Conservation (phyloP, 2,888 invertebrate genomes). For the Drosophila koepferae region DNA sequence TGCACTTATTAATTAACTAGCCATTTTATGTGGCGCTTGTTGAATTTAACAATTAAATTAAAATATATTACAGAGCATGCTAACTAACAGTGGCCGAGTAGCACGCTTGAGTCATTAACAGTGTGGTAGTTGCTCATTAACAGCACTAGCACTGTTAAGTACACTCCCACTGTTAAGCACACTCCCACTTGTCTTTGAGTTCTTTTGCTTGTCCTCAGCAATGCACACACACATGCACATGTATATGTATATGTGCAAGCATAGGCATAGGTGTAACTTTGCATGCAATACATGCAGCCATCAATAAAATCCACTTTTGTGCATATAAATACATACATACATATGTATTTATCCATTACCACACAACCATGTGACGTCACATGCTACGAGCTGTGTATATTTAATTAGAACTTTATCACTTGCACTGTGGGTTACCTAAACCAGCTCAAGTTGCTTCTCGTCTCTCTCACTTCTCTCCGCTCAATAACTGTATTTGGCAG, state of each 20-base stretch:
- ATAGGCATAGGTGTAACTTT: background rate
- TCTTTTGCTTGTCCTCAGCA: background rate
- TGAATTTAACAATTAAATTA: background rate
- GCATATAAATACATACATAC: background rate
- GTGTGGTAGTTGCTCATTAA: background rate
- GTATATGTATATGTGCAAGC: no score
- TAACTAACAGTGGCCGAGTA: background rate
- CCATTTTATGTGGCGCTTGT: slow-evolving; percentile 7
- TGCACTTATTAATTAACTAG: slow-evolving; percentile 49
- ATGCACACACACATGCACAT: background rate
- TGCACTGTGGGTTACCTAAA: slow-evolving; percentile 8
- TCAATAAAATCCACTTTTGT: slow-evolving; percentile 28
- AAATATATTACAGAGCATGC: background rate
- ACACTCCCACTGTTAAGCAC: background rate
- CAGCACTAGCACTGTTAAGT: background rate
- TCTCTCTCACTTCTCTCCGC: background rate
- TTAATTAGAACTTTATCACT: slow-evolving; percentile 39
- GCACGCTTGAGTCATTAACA: no score
- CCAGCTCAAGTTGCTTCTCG: background rate
- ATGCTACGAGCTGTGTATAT: slow-evolving; percentile 30
- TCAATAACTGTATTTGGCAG: slow-evolving; percentile 10
- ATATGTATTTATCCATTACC: slow-evolving; percentile 5
- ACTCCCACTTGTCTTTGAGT: background rate
- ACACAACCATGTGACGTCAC: slow-evolving; percentile 34
- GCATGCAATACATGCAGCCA: slow-evolving; percentile 23